Base-by-base conservation (phyloP, 2,113 vertebrate species). In the Grammomys surdaster region DNA sequence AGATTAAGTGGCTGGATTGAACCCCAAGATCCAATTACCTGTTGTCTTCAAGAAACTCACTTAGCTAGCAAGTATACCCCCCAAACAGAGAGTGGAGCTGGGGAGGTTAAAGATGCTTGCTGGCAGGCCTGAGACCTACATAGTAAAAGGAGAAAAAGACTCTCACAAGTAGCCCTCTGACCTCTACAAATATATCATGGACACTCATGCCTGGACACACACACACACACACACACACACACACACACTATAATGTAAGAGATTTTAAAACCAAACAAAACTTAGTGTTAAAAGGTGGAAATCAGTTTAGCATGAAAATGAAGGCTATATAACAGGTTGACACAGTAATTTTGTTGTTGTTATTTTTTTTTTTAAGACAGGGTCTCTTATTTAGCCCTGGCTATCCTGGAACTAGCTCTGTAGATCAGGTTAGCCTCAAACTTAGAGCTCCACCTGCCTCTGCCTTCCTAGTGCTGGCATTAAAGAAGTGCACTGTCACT, bases 151-250 rank as follows among this genome's bases (percentile, higher is more conserved):
- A 80, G 77, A 36, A 8, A 16, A 48, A 19, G 76, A 31, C 75
- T 31, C 46, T 31, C 46, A 17, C 13, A 77, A 20, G n/a, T 40
- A 73, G n/a, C 19, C 20, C 19, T 46, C 22, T 46, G 73, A 48
- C 73, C 22, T 33, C 28, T 8, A 76, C 77, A 56, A 20, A 78
- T 51, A 48, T 31, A 51, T 7, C 46, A 31, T 16, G 7, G 19
- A 10, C 17, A 10, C n/a, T 8, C 17, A 22, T 0, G 19, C 70
- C 0, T 3, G 2, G 0, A 40, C 17, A 20, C 70, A 40, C 16
- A 36, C 19, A 0, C 19, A 73, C 1, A 40, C n/a, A 75, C 72
- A 73, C 8, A 73, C 70, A 72, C 54, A 56, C 54, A 56, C 54
- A 56, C 14, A 56, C 54, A 56, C 14, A 56, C 54, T 43, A 24